Conservation (phyloP, 2,888 invertebrate genomes). For the Lagria hirta region DNA sequence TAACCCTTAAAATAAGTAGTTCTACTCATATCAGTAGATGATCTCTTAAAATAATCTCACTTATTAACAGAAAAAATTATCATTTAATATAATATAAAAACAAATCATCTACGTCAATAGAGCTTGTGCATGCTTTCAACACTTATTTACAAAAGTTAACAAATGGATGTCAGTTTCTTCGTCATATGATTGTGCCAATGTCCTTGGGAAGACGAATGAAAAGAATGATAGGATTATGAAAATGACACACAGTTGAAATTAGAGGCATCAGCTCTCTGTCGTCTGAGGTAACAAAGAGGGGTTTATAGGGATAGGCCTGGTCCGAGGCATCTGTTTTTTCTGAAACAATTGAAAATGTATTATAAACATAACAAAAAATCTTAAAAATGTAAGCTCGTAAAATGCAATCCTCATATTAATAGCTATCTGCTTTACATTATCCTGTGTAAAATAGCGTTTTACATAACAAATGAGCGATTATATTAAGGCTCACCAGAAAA, state of each 20-base stretch:
- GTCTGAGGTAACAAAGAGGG: slow-evolving; percentile 69
- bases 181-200: slow-evolving; percentile 39
- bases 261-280: slow-evolving; percentile 59
- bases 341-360: slow-evolving; percentile 59
- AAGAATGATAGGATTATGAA: slow-evolving; percentile 31
- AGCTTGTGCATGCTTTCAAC: slow-evolving; percentile 32
- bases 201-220: slow-evolving; percentile 43
- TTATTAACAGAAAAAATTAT: slow-evolving; percentile 30
- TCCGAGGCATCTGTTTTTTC: slow-evolving; percentile 79
- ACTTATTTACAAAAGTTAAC: slow-evolving; percentile 27
- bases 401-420: no score
- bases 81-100: slow-evolving; percentile 28
- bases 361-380: slow-evolving; percentile 5
- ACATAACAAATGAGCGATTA: no score
- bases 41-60: slow-evolving; percentile 35
- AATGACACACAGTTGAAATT: slow-evolving; percentile 20
- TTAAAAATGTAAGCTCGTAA: no score
- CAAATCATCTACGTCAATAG: slow-evolving; percentile 38
- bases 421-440: no score
- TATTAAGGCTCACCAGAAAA: no score
- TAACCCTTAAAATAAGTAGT: slow-evolving; percentile 30
- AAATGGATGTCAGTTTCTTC: slow-evolving; percentile 19
- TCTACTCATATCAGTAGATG: slow-evolving; percentile 37
- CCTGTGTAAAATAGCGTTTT: no score
- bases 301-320: slow-evolving; percentile 75